Evolutionary conservation across 2,113 vertebrate genomes (phyloP), one percentile per base, ranked within the genome.

Genomic region (Lutjanus erythropterus): DNA sequence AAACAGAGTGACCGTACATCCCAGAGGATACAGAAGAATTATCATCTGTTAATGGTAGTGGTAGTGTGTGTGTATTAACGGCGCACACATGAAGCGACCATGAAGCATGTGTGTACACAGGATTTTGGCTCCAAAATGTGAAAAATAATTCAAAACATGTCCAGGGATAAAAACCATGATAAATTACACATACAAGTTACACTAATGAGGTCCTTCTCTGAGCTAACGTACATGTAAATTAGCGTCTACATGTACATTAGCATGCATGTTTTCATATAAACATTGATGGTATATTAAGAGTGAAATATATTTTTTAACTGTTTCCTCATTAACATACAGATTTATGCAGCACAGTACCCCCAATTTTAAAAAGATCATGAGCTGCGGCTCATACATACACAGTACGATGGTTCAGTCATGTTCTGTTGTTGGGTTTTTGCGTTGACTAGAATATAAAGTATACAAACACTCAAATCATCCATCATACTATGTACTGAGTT

Each of bases 151-250:
- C 66, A 64, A n/a, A 67, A 55, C 62, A 68, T 27, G 44, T 62
- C 71, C 25, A 15, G 50, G 23, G 52, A 74, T 33, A 76, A 61
- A 35, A 42, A 27, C 19, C 31, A 21, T 52, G 56, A 62, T 67
- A 33, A 78, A 58, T 66, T 37, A 50, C 35, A 33, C 35, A 50
- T 62, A 74, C 29, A 50, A 39, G 64, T 21, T 29, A 23, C 41
- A 9, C 53, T 78, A 78, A 78, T 58, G 79, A 85, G 68, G 53
- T 42, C 21, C 35, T 27, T 37, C 61, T 75, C 49, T 29, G 23
- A 37, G 76, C 39, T 75, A 64, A 76, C 61, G n/a, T 69, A 81
- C 46, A 77, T 33, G 62, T 50, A 75, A 67, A 75, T 78, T 67
- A 75, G 56, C 70, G 50, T 66, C 37, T 52, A 25, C 25, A 35